Evolutionary conservation across 1,140 invertebrate genomes (phyloP).

Genomic region (Nymphalis io): DNA sequence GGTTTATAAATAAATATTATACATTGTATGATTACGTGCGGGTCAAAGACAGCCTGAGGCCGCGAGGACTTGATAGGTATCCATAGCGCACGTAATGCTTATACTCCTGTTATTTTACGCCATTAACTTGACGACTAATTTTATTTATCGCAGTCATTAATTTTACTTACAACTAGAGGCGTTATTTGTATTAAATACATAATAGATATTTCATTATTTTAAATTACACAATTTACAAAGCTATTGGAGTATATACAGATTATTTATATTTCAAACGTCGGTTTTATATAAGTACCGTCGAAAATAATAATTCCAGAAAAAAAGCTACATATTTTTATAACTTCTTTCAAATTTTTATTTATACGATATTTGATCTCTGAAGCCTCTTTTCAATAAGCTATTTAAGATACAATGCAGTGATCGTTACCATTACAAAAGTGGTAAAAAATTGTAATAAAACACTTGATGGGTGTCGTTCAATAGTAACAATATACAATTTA

Average conservation of each 20-base stretch:
- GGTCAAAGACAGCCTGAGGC: slow-evolving; percentile 40
- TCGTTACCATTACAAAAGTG: slow-evolving; percentile 43
- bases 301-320: background rate
- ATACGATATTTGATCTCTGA: slow-evolving; percentile 16
- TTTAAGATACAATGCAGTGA: slow-evolving; percentile 44
- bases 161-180: slow-evolving; percentile 15
- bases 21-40: slow-evolving; percentile 28
- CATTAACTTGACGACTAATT: slow-evolving; percentile 49
- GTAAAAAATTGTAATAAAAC: slow-evolving; percentile 39
- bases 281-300: too few species aligned
- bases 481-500: slow-evolving; percentile 63
- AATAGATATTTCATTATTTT: too few species aligned
- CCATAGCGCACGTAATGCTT: slow-evolving; percentile 39
- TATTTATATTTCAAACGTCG: too few species aligned
- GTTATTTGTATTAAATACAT: background rate
- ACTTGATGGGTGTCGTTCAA: slow-evolving; percentile 46
- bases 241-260: too few species aligned
- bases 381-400: slow-evolving; percentile 40
- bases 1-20: slow-evolving; percentile 6
- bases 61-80: slow-evolving; percentile 39
- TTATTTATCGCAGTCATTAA: slow-evolving; percentile 43
- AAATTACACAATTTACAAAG: too few species aligned
- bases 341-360: slow-evolving; percentile 6
- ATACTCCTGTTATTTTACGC: slow-evolving; percentile 60
- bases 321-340: background rate